A percentile compares a stretch with the other conserved stretches of the same genome.
phyloP scores from a whole-genome alignment of 2,888 invertebrate species.

The Apodemia zela region DNA sequence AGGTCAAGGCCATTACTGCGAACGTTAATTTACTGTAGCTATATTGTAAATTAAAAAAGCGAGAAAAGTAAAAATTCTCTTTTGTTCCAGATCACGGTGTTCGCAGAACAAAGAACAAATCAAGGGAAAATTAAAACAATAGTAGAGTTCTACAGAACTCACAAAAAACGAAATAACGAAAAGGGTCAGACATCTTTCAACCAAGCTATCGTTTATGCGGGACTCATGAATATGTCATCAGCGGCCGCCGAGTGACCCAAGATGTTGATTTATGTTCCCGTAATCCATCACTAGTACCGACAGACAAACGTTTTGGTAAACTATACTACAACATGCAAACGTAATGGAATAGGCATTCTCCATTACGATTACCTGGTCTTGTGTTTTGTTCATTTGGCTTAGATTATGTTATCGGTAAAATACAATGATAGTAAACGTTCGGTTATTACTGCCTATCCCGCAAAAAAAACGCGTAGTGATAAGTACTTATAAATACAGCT shows the following conservation, averaged over 20 bases:
- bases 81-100: conserved; percentile 56
- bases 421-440: no score
- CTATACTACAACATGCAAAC: not conserved
- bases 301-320: conserved; percentile 24
- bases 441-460: no score
- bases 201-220: conserved; percentile 36
- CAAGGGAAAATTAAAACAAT: conserved; percentile 42
- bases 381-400: no score
- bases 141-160: conserved; percentile 37
- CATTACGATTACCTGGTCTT: no score
- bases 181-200: conserved; percentile 36
- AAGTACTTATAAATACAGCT: no score
- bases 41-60: not conserved
- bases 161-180: conserved; percentile 52
- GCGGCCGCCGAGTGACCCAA: conserved; percentile 51
- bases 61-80: conserved; percentile 31
- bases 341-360: no score
- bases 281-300: conserved; percentile 58
- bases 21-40: not conserved
- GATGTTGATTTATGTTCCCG: conserved; percentile 62
- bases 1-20: not conserved
- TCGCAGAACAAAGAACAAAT: conserved; percentile 43
- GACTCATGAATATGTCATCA: conserved; percentile 75
- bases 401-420: no score
- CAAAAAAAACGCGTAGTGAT: no score